Evolutionary conservation across 92 coral and sea anemone genomes (phyloP).

Genomic region (Montipora capitata): DNA sequence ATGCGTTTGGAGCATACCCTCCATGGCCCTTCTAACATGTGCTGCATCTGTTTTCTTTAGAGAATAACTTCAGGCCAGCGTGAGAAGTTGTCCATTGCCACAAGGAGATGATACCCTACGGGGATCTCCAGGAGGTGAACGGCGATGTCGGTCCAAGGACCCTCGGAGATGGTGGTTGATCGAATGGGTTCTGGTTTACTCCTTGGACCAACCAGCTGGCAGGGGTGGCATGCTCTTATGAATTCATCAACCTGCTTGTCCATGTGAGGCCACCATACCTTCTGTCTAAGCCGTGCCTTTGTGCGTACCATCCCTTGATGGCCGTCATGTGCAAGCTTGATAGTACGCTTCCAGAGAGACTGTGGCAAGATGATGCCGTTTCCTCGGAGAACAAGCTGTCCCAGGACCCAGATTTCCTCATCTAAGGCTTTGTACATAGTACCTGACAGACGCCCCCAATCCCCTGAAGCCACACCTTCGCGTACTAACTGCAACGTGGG

Average conservation of each 20-base stretch:
- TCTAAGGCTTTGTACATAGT: background rate
- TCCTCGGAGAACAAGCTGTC: constrained; percentile 57
- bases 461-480: constrained; percentile 36
- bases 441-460: constrained; percentile 7
- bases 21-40: constrained; percentile 62
- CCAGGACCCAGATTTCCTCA: constrained; percentile 33
- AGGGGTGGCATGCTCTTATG: constrained; percentile 59
- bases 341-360: constrained; percentile 54
- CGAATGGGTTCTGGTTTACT: constrained; percentile 62
- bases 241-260: constrained; percentile 68
- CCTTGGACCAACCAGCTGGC: constrained; percentile 60
- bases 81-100: constrained; percentile 42
- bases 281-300: constrained; percentile 16
- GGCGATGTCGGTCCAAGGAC: constrained; percentile 67
- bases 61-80: too few species aligned
- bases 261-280: constrained; percentile 2
- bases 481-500: constrained; percentile 12
- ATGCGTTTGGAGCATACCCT: constrained; percentile 80
- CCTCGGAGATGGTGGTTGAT: constrained; percentile 75
- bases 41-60: constrained; percentile 76
- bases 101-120: constrained; percentile 70
- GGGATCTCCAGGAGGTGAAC: constrained; percentile 52
- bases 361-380: constrained; percentile 59
- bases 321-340: constrained; percentile 46
- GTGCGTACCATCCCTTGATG: constrained; percentile 46